Evolutionary conservation across 2,797 vertebrate species (phyloP).

Genomic region (Champsocephalus esox): DNA sequence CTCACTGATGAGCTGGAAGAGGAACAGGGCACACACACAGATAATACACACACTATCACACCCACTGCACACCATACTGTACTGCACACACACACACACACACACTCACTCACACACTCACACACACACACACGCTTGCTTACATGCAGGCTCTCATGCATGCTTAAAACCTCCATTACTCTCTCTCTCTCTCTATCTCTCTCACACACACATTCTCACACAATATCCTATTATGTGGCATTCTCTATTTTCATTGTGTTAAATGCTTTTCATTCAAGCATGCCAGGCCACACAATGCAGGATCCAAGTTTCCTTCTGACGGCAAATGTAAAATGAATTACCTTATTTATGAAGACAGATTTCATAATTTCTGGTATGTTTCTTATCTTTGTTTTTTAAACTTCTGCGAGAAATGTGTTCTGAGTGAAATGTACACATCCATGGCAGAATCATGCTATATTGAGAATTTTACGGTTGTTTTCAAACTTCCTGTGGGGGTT

Average conservation of each 20-base stretch:
- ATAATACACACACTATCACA: conserved; percentile 48
- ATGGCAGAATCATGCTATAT: conserved; percentile 77
- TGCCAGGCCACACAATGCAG: conserved; percentile 87
- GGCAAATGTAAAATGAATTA: conserved; percentile 70
- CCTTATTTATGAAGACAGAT: conserved; percentile 41
- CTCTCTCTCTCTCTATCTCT: conserved; percentile 4
- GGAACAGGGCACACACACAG: conserved; percentile 74
- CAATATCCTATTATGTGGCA: conserved; percentile 62
- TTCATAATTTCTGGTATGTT: conserved; percentile 48
- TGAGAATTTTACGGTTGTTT: conserved; percentile 55
- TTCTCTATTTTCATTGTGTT: conserved; percentile 66
- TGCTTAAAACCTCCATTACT: conserved; percentile 40
- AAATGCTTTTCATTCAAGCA: conserved; percentile 84
- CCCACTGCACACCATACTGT: conserved; percentile 27
- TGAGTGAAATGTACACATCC: conserved; percentile 70
- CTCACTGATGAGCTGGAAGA: conserved; percentile 79
- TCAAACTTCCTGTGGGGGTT: conserved; percentile 69
- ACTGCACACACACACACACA: conserved; percentile 29
- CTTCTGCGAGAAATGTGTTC: conserved; percentile 49
- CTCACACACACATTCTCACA: conserved; percentile 38
- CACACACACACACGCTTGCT: conserved; percentile 29
- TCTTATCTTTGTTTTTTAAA: background rate
- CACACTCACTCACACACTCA: background rate
- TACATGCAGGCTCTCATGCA: conserved; percentile 68
- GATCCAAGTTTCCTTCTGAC: conserved; percentile 60